Evolutionary conservation across 2,113 vertebrate species (phyloP).

Genomic region (Hiodon tergisus): DNA sequence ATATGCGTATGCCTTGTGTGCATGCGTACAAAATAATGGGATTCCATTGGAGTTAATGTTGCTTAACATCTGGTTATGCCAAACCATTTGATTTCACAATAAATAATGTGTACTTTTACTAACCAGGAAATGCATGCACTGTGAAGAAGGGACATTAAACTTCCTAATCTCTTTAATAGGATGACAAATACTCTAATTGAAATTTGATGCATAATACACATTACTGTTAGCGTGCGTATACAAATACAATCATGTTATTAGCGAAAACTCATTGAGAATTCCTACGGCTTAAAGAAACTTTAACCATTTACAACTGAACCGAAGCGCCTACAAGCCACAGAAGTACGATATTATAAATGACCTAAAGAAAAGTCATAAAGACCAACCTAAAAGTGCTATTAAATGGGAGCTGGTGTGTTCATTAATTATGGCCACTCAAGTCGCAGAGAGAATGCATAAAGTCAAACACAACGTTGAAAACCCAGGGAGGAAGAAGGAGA

Average conservation of each 20-base stretch:
- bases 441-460: too few relatives aligned
- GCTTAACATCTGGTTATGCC: constrained; percentile 17
- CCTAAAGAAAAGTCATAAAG: too few relatives aligned
- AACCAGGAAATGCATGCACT: constrained; percentile 1
- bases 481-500: background rate
- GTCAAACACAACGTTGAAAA: too few relatives aligned
- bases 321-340: too few relatives aligned
- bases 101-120: constrained; percentile 9
- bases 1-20: too few relatives aligned
- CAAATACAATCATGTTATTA: background rate
- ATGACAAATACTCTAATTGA: constrained; percentile 28
- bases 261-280: background rate
- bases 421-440: too few relatives aligned
- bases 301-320: too few relatives aligned
- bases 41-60: background rate
- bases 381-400: too few relatives aligned
- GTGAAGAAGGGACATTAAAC: constrained; percentile 16
- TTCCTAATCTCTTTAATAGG: constrained; percentile 20
- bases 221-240: too few relatives aligned
- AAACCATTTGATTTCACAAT: constrained; percentile 23
- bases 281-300: background rate
- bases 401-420: too few relatives aligned
- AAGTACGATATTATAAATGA: too few relatives aligned
- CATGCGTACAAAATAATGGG: background rate
- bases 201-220: constrained; percentile 22